Conservation (phyloP, 1,140 invertebrate genomes). For the Hycleus phaleratus region DNA sequence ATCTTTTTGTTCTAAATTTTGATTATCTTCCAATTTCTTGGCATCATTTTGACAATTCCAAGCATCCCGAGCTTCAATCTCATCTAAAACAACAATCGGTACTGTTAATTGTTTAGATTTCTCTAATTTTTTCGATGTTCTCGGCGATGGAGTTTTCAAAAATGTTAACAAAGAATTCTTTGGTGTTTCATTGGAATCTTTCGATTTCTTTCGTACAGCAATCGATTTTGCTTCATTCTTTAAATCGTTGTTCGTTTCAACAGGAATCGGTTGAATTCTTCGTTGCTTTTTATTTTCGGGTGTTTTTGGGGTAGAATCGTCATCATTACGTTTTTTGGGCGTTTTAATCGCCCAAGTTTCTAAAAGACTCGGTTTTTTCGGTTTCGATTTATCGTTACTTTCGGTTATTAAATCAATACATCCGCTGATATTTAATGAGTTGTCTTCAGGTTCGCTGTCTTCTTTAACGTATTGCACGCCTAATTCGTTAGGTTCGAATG, state of each 20-base stretch:
- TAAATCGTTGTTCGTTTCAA: neutral
- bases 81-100: conserved; percentile 9
- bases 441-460: conserved; percentile 38
- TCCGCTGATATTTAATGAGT: conserved; percentile 22
- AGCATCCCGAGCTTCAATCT: conserved; percentile 37
- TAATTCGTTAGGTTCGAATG: conserved; percentile 75
- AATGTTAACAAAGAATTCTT: conserved; percentile 23
- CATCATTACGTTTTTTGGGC: conserved; percentile 20
- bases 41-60: conserved; percentile 19
- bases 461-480: conserved; percentile 57
- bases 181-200: neutral
- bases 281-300: no score
- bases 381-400: conserved; percentile 19
- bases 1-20: conserved; percentile 27
- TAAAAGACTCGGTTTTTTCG: conserved; percentile 30
- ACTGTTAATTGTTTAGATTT: neutral
- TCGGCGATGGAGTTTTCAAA: conserved; percentile 13
- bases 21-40: conserved; percentile 5
- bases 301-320: no score
- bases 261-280: conserved; percentile 11
- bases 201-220: no score
- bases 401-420: conserved; percentile 24
- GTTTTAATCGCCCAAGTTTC: conserved; percentile 31
- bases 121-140: conserved; percentile 3
- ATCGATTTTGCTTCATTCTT: conserved; percentile 1